phyloP scores from a whole-genome alignment of 1,140 invertebrate species.

The Drosophila leontia region DNA sequence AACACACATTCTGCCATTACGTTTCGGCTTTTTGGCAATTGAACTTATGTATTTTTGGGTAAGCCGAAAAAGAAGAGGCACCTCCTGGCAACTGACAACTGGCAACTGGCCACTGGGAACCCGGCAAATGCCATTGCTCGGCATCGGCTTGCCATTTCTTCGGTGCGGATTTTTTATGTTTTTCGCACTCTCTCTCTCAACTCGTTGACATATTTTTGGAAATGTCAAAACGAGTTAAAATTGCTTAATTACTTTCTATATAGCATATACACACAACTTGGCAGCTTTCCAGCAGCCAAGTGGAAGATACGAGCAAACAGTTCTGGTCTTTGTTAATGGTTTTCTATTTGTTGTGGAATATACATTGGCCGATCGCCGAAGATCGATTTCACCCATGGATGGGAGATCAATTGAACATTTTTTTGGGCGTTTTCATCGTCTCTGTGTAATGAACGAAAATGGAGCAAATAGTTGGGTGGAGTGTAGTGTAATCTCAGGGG shows the following conservation, averaged over 20 bases:
- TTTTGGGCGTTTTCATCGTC: conserved; percentile 14
- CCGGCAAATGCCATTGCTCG: conserved; percentile 57
- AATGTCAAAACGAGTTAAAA: conserved; percentile 77
- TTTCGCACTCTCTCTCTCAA: conserved; percentile 56
- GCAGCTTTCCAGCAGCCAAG: conserved; percentile 49
- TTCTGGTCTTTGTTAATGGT: conserved; percentile 42
- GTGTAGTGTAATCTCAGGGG: not conserved
- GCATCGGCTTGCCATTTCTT: conserved; percentile 72
- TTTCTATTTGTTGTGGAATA: conserved; percentile 1
- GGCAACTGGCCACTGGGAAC: conserved; percentile 35
- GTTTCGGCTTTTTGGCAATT: conserved; percentile 67
- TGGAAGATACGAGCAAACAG: conserved; percentile 31
- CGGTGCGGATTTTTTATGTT: conserved; percentile 29
- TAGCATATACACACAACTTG: conserved; percentile 43
- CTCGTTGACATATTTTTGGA: conserved; percentile 80
- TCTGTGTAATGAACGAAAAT: conserved; percentile 8
- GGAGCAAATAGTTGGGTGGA: not conserved
- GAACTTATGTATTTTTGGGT: conserved; percentile 32
- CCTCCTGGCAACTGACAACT: conserved; percentile 40
- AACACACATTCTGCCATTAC: conserved; percentile 45
- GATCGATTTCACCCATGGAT: conserved; percentile 49
- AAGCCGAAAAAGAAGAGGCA: conserved; percentile 17
- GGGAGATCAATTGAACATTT: conserved; percentile 30
- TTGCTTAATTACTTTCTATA: conserved; percentile 79
- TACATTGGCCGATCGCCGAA: conserved; percentile 30